Percentiles rank a stretch among this genome's conserved stretches.
Conservation (phyloP, 2,888 invertebrate genomes). For the Dusona sp. region DNA sequence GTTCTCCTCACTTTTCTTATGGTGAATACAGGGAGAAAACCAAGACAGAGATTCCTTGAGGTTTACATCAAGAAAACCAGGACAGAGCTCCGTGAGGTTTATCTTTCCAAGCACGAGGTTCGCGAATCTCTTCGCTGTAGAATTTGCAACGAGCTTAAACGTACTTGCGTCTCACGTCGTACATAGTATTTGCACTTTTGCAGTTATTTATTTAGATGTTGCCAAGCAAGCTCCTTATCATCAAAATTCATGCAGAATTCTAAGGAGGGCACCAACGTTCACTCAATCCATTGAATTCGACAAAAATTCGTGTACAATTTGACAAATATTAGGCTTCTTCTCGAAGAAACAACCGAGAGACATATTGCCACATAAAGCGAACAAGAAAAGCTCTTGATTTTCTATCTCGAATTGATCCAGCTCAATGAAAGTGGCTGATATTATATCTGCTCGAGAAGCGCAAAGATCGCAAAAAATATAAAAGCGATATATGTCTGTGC, state of each 20-base stretch:
- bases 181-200: not conserved
- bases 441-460: constrained; percentile 20
- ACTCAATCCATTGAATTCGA: not conserved
- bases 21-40: not conserved
- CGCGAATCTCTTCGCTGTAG: constrained; percentile 50
- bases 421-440: constrained; percentile 28
- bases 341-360: constrained; percentile 18
- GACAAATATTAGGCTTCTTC: not conserved
- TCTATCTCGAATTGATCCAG: constrained; percentile 63
- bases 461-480: constrained; percentile 64
- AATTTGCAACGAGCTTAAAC: constrained; percentile 38
- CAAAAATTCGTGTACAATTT: constrained; percentile 13
- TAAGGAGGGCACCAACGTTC: not conserved
- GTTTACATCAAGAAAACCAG: constrained; percentile 20
- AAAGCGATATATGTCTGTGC: constrained; percentile 66
- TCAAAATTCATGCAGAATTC: not conserved
- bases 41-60: constrained; percentile 26
- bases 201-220: constrained; percentile 45
- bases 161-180: not conserved
- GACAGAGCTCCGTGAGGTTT: constrained; percentile 28
- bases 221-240: not conserved
- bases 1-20: not conserved
- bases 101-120: constrained; percentile 59
- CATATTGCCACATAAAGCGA: constrained; percentile 41
- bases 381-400: constrained; percentile 37